Evolutionary conservation across 2,113 vertebrate species (phyloP).

Genomic region (Proteles cristata): DNA sequence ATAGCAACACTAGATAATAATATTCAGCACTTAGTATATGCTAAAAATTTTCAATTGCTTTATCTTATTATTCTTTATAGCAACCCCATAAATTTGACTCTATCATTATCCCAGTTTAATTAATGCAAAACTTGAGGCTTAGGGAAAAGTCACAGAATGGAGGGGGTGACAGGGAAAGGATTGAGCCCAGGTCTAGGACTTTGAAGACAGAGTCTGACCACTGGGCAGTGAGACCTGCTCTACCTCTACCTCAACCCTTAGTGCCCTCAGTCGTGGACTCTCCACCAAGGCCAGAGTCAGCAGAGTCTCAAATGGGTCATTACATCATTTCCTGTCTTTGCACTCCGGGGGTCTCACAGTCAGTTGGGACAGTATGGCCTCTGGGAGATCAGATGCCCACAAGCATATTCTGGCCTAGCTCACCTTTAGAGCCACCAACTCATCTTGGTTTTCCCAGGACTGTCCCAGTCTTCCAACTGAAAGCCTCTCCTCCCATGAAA

Average conservation of each 20-base stretch:
- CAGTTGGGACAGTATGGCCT: neutral
- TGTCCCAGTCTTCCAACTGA: neutral
- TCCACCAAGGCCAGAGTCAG: neutral
- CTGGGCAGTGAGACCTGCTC: neutral
- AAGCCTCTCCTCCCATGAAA: neutral
- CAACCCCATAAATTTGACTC: neutral
- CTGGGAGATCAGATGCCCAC: neutral
- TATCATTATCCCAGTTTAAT: neutral
- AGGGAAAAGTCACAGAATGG: neutral
- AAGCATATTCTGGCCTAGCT: neutral
- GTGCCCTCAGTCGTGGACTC: rapidly evolving
- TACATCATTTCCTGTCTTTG: neutral
- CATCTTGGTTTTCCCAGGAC: neutral
- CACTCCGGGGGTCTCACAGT: neutral
- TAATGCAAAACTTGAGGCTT: neutral
- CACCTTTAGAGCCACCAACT: neutral
- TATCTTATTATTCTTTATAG: neutral
- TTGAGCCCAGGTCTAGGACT: neutral
- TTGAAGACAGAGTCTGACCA: neutral
- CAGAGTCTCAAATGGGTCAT: neutral
- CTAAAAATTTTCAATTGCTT: neutral
- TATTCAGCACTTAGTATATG: neutral
- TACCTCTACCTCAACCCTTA: rapidly evolving
- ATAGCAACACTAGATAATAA: neutral
- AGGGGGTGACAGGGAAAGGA: neutral